Conservation (phyloP, 2,888 invertebrate species). For the Pterostichus madidus region DNA sequence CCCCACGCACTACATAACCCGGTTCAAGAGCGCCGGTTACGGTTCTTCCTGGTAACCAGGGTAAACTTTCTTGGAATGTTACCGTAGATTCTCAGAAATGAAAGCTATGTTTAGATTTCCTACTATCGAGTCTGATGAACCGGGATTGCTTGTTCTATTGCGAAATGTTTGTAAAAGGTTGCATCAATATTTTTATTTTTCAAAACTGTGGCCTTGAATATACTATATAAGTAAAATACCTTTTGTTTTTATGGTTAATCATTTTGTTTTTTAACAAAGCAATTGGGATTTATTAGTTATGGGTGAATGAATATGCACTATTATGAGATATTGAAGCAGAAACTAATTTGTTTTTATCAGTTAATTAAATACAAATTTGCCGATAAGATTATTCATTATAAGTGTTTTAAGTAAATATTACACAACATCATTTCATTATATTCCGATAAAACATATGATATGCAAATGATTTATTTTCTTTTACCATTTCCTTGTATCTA, state of each 20-base stretch:
- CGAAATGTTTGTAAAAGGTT: neutral
- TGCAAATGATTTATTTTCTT: no score
- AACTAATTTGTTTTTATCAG: neutral
- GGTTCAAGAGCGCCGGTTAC: neutral
- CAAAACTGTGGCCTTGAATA: neutral
- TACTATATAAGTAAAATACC: neutral
- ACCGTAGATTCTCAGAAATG: slow-evolving; percentile 8
- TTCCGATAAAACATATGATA: no score
- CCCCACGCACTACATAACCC: slow-evolving; percentile 29
- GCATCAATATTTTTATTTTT: neutral
- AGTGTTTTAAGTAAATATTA: no score
- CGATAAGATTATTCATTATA: no score
- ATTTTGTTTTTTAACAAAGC: neutral
- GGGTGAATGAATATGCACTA: neutral
- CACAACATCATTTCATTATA: no score
- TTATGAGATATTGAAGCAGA: neutral
- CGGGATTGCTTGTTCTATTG: neutral
- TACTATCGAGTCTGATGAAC: neutral
- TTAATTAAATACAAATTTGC: no score
- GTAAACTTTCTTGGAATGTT: slow-evolving; percentile 20
- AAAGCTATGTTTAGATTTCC: neutral
- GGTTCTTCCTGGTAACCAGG: neutral
- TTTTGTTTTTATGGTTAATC: neutral
- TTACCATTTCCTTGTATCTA: no score
- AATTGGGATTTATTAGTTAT: neutral